Base-by-base conservation (phyloP, 2,113 vertebrate species). In the Pterocles burchelli region DNA sequence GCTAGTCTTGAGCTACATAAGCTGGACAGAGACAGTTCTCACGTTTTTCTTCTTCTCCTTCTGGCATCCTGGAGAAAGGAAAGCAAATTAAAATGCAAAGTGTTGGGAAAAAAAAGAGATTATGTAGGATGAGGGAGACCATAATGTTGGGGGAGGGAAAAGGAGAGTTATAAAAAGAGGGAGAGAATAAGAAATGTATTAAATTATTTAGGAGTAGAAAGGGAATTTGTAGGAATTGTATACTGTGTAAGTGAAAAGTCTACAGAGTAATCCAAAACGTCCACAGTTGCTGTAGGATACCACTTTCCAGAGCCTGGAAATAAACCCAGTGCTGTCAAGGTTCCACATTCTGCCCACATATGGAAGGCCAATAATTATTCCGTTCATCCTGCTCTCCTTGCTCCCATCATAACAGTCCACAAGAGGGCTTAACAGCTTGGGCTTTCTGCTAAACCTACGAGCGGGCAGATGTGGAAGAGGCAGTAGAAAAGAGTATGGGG, bases 381-480 rank as follows among this genome's bases (percentile, higher is more conserved):
- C 1, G 1, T 79, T 88, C 36, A n/a, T 28, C 7, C n/a, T 46
- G 7, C 21, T 68, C 19, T 72, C 24, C 52, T 76, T 88, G 67
- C n/a, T 88, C 34, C 75, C 83, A 58, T 76, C 43, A 1, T 9
- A 58, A 43, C 43, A 88, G 54, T 66, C 90, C 92, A 97, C 90
- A 80, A 92, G 92, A 88, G 88, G 90, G 82, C 85, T 95, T 92
- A 58, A 49, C 22, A 93, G n/a, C 59, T 51, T 76, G 94, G 92
- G 18, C n/a, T 90, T 63, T 68, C 36, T 76, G 25, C 58, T 73
- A 78, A 68, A 79, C 31, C 24, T 78, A 31, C 20, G 13, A 1
- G 62, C 1, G 11, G 78, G 31, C 33, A 67, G 54, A 22, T 34
- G 25, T 34, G 72, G 58, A 83, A 80, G n/a, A 46, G 21, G 15